Percentiles rank a stretch among this genome's conserved stretches.
Evolutionary conservation across 2,797 vertebrate genomes (phyloP).

Genomic region (Tragelaphus eurycerus): DNA sequence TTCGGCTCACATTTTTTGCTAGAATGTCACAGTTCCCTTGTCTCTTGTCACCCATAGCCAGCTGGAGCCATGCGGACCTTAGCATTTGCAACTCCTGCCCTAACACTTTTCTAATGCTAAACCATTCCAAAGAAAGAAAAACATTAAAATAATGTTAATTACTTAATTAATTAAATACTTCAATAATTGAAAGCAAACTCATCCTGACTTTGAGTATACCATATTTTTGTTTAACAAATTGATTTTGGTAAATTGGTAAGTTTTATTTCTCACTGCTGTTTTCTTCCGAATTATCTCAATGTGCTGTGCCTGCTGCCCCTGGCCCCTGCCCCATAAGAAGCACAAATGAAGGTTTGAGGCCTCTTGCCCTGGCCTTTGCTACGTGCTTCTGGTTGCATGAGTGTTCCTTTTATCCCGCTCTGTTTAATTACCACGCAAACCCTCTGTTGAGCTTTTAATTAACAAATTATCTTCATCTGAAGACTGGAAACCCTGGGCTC

Average conservation of each 20-base stretch:
- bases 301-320: background rate
- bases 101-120: background rate
- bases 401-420: constrained; percentile 71
- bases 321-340: background rate
- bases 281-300: background rate
- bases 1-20: background rate
- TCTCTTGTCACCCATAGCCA: background rate
- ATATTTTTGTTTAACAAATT: background rate
- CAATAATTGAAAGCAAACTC: background rate
- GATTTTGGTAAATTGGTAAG: background rate
- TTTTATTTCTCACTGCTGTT: background rate
- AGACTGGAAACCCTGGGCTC: constrained; percentile 79
- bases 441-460: constrained; percentile 83
- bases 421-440: constrained; percentile 74
- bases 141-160: background rate
- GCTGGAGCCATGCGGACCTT: background rate
- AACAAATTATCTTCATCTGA: constrained; percentile 81
- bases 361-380: background rate
- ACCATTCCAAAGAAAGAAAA: background rate
- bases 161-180: background rate
- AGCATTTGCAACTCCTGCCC: background rate
- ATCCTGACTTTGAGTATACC: background rate
- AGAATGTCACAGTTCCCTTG: background rate
- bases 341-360: constrained; percentile 28
- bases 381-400: constrained; percentile 56